Evolutionary conservation across 1,140 invertebrate species (phyloP).

Genomic region (Calephelis nemesis): DNA sequence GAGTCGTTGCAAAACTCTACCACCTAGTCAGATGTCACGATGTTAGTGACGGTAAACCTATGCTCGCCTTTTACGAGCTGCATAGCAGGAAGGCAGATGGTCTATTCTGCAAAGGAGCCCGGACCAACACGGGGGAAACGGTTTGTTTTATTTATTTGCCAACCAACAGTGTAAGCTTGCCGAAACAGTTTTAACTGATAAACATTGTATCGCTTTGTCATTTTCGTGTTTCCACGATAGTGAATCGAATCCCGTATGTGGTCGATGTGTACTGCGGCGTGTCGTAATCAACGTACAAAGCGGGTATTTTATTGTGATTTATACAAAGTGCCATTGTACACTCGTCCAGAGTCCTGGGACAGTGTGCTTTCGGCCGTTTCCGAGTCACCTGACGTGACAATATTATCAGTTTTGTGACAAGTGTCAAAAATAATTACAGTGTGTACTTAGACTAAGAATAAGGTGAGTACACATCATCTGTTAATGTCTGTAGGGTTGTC

Average conservation of each 20-base stretch:
- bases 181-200: conserved; percentile 13
- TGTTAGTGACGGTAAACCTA: no score
- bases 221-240: conserved; percentile 24
- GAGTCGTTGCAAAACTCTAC: no score
- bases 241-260: conserved; percentile 33
- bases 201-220: conserved; percentile 13
- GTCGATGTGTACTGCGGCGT: conserved; percentile 63
- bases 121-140: no score
- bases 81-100: no score
- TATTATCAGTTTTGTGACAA: conserved; percentile 16
- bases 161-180: background rate
- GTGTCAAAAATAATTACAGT: conserved; percentile 15
- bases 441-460: background rate
- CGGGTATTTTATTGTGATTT: conserved; percentile 74
- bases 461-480: background rate
- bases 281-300: conserved; percentile 72
- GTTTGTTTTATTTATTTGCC: no score
- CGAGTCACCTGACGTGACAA: conserved; percentile 25
- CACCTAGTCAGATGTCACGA: no score
- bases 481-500: background rate
- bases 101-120: no score
- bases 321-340: conserved; percentile 68
- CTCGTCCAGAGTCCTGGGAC: conserved; percentile 60
- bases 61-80: no score
- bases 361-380: conserved; percentile 47